Evolutionary conservation across 2,113 vertebrate genomes (phyloP).

Genomic region (Epinephelus fuscoguttatus): DNA sequence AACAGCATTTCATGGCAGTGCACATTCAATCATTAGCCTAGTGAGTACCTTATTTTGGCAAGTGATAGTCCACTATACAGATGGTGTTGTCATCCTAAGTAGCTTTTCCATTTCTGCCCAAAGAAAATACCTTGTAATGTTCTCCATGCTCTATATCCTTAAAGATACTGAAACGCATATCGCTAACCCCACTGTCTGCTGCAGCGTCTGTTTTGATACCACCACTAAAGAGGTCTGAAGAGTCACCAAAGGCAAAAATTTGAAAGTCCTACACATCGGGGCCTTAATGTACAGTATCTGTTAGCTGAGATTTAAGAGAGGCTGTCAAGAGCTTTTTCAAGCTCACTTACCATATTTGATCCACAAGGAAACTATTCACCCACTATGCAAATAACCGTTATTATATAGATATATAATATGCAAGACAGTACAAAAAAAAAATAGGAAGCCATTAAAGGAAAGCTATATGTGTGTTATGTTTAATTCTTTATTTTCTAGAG

Average conservation of each 20-base stretch:
- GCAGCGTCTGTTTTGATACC: background rate
- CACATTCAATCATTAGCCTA: background rate
- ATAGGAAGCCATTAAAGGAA: background rate
- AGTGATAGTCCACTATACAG: background rate
- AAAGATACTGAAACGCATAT: background rate
- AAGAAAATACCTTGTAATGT: background rate
- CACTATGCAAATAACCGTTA: background rate
- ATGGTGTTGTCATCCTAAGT: background rate
- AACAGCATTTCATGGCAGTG: background rate
- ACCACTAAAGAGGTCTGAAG: background rate
- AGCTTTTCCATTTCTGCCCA: background rate
- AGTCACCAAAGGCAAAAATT: background rate
- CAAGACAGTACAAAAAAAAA: background rate
- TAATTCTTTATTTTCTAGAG: background rate
- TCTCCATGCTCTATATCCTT: background rate
- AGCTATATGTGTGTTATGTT: background rate
- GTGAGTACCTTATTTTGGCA: background rate
- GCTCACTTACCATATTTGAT: background rate
- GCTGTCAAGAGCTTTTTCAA: background rate
- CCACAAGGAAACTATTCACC: background rate
- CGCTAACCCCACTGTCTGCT: background rate
- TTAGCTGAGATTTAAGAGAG: background rate
- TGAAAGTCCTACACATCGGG: background rate
- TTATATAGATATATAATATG: background rate
- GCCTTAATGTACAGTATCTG: background rate